Evolutionary conservation across 2,797 vertebrate species (phyloP).

Genomic region (Spondyliosoma cantharus): DNA sequence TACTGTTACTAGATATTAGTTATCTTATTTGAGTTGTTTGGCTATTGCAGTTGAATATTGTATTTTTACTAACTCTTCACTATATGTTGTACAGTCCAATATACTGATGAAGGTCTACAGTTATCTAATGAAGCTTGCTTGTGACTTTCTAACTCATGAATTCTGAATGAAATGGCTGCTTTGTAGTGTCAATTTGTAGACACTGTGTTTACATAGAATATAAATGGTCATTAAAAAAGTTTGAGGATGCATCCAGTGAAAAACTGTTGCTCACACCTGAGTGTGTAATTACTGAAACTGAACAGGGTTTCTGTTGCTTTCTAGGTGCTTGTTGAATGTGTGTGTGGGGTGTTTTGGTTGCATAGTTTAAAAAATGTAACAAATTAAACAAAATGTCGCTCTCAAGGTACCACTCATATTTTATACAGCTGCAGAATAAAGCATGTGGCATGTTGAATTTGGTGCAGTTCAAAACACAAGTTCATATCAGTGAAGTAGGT

Average conservation of each 20-base stretch:
- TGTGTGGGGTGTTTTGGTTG: not conserved
- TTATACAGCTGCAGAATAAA: slow-evolving; percentile 14
- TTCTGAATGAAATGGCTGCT: not conserved
- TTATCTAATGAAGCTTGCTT: not conserved
- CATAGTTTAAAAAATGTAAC: not conserved
- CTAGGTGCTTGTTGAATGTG: not conserved
- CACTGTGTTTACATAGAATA: not conserved
- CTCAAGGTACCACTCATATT: slow-evolving; percentile 6
- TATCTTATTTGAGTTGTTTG: not conserved
- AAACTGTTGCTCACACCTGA: not conserved
- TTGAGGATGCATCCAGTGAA: not conserved
- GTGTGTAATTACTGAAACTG: not conserved
- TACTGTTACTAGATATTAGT: no score
- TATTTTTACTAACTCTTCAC: not conserved
- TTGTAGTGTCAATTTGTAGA: not conserved
- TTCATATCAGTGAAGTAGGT: slow-evolving; percentile 2
- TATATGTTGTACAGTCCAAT: not conserved
- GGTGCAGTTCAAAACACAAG: slow-evolving; percentile 7
- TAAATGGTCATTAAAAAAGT: not conserved
- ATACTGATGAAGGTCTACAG: not conserved
- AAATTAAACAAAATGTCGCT: not conserved
- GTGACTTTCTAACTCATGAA: not conserved
- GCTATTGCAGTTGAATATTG: not conserved
- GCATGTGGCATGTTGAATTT: not conserved
- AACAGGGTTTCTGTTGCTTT: not conserved